Evolutionary conservation across 2,113 vertebrate genomes (phyloP), one percentile per base, ranked within the genome.

Genomic region (Mellivora capensis): DNA sequence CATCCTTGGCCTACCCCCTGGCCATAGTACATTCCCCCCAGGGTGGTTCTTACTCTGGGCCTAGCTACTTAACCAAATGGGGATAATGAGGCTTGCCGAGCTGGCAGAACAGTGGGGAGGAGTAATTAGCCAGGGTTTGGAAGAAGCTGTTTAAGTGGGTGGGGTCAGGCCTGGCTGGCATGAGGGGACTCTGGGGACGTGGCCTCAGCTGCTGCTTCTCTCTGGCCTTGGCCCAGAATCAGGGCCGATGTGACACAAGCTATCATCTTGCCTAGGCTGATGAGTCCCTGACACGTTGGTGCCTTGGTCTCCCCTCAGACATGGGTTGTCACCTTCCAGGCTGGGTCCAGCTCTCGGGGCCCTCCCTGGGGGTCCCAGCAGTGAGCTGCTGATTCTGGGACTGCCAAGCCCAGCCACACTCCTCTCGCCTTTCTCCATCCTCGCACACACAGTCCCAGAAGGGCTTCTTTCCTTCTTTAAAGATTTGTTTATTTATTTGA

Each of bases 1-100:
- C 18, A 34, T 21, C 62, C 34, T 23, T 20, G 29, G 49, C n/a
- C 4, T 34, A 62, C 15, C 54, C 29, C 20, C 12, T 37, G 57
- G 87, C 93, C 21, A 37, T 44, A 62, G 85, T n/a, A 44, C 49
- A 27, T 81, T 25, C 23, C 52, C 31, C 44, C 44, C 64, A 2
- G 4, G 47, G 71, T 11, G 27, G 37, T 25, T 93, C 96, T 84
- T 34, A 7, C 52, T 93, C 82, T 42, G 61, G 67, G 71, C 59
- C 77, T 69, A 86, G 90, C 82, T 74, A 4, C 84, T 29, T 96
- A 91, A 25, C 59, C 87, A 96, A 62, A 92, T 88, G 90, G 90
- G 76, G 84, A 79, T 94, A 82, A 88, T 93, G 92, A 95, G 71
- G 84, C 96, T 87, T 80, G 34, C 44, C 17, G 62, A 90, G 90